Conservation (phyloP, 1,140 invertebrate species). For the Coenobita brevimanus region DNA sequence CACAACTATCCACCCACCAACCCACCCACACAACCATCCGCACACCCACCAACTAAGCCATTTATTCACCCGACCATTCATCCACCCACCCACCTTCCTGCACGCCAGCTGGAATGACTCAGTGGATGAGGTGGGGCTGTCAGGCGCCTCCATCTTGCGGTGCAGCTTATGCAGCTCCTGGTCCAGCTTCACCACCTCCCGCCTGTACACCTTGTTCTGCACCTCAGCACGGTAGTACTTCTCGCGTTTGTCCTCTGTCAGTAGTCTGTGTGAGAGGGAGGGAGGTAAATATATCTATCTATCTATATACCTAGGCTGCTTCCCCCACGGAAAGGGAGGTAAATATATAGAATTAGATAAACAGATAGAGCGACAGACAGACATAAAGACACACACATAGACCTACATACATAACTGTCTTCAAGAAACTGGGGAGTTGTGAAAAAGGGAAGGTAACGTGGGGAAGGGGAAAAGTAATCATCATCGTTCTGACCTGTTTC, state of each 20-base stretch:
- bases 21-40: no score
- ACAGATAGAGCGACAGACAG: no score
- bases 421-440: neutral
- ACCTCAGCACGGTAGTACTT: conserved; percentile 89
- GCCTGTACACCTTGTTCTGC: conserved; percentile 90
- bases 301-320: no score
- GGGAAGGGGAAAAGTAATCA: neutral
- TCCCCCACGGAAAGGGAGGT: no score
- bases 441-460: neutral
- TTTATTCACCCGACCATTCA: neutral
- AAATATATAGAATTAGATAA: no score
- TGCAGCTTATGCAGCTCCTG: conserved; percentile 86
- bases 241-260: conserved; percentile 80
- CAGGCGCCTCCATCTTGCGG: conserved; percentile 76
- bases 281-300: no score
- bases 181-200: conserved; percentile 86
- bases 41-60: no score
- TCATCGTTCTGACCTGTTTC: no score
- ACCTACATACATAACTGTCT: neutral
- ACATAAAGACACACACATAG: neutral
- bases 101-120: neutral
- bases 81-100: neutral
- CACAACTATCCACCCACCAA: no score
- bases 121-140: conserved; percentile 42
- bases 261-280: conserved; percentile 73